Base-by-base conservation (phyloP, 2,888 invertebrate genomes). In the Synanthedon tipuliformis region DNA sequence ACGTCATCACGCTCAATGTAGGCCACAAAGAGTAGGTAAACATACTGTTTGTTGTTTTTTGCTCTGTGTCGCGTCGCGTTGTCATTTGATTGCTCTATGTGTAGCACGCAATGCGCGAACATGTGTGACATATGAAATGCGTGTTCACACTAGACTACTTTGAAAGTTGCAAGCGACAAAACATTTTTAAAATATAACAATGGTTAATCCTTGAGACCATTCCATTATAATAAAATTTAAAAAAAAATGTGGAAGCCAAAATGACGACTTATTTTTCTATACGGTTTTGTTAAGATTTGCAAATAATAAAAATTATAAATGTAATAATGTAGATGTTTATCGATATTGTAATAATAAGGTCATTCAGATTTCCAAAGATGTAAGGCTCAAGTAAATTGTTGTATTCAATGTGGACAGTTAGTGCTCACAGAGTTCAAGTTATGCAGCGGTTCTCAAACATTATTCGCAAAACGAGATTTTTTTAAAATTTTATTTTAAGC, bases 241-340 rank as follows among this genome's bases (percentile, higher is more conserved):
- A 69, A 68, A 82, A 79, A 78, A 77, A n/a, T n/a, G 78, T 81
- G 76, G 80, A 85, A 81, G 86, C 85, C 86, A 86, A 86, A 84
- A 82, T 81, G 77, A 82, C 76, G 81, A 85, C 79, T 86, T 87
- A 86, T 86, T 87, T 87, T 87, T 87, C 82, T 86, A 87, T 82
- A 78, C 71, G 61, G 70, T 85, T 85, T 86, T 87, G 83, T 87
- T 86, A 85, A 50, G 77, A 81, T 78, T 81, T 78, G 82, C 85
- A 78, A 80, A 74, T 78, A 69, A 78, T 23, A 23, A 23, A 18
- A 73, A 71, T 64, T 69, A 66, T 71, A 79, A 77, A 77, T 71
- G 70, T 82, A 76, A 79, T 75, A 68, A 34, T 68, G 74, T 86
- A 85, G 81, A 73, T 74, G 79, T 82, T 81, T 83, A 83, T 83